Evolutionary conservation across 2,797 vertebrate species (phyloP).

Genomic region (Momotus momota): DNA sequence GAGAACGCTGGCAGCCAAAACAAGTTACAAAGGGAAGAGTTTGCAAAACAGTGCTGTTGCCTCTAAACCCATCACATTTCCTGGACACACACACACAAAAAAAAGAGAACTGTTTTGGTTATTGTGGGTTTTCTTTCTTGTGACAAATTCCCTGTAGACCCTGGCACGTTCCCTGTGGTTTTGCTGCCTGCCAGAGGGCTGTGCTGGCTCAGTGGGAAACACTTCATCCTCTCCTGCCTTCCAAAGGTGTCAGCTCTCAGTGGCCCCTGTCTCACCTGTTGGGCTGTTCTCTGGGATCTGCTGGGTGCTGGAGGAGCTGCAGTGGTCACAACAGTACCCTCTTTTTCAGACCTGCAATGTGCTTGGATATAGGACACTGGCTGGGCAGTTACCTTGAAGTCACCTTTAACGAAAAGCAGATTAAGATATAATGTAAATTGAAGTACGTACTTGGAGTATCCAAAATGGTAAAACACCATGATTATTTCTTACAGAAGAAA

Average conservation of each 20-base stretch:
- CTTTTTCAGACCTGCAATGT: background rate
- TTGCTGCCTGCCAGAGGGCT: background rate
- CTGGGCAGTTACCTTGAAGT: background rate
- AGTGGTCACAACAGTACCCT: fast-evolving
- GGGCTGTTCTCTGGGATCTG: background rate
- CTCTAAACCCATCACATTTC: conserved; percentile 21
- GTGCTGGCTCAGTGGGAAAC: background rate
- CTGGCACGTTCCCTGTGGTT: background rate
- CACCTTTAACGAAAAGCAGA: background rate
- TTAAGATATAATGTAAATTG: background rate
- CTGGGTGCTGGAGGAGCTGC: background rate
- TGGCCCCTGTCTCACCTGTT: background rate
- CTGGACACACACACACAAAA: conserved; percentile 18
- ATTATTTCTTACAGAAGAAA: background rate
- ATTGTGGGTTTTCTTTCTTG: background rate
- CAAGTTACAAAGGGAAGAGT: background rate
- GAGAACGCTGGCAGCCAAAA: background rate
- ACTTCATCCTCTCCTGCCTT: background rate
- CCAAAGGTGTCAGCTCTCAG: background rate
- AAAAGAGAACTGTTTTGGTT: background rate
- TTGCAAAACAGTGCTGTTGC: conserved; percentile 5
- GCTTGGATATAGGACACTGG: background rate
- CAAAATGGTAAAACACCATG: background rate
- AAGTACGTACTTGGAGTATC: background rate
- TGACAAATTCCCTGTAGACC: conserved; percentile 7